Evolutionary conservation across 1,140 invertebrate genomes (phyloP).

Genomic region (Prorops nasuta): DNA sequence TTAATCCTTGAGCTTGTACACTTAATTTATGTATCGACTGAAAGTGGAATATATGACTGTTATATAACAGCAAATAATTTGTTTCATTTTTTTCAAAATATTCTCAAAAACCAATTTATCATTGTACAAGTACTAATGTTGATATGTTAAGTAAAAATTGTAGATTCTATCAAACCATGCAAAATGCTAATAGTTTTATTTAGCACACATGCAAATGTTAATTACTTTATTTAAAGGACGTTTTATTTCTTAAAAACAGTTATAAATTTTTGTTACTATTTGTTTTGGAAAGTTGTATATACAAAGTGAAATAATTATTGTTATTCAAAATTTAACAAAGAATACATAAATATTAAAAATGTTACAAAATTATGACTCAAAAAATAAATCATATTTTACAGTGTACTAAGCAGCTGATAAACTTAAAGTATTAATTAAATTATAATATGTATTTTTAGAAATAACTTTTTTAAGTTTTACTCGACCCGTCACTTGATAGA

Average conservation of each 20-base stretch:
- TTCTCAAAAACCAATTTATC: too few relatives aligned
- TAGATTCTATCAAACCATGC: neutral
- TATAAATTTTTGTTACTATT: neutral
- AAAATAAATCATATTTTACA: neutral
- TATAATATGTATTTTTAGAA: too few relatives aligned
- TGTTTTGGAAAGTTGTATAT: neutral
- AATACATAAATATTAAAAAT: neutral
- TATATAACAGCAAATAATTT: slow-evolving; percentile 19
- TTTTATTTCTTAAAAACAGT: too few relatives aligned
- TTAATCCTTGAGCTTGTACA: neutral
- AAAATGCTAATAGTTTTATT: neutral
- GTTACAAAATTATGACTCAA: neutral
- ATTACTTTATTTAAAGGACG: too few relatives aligned
- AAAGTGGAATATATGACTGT: slow-evolving; percentile 35
- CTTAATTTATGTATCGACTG: slow-evolving; percentile 32
- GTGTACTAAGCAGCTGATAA: too few relatives aligned
- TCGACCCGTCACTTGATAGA: too few relatives aligned
- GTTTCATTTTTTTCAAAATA: slow-evolving; percentile 11
- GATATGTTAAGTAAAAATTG: too few relatives aligned
- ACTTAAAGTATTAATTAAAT: too few relatives aligned
- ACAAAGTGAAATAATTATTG: neutral
- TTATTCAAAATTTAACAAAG: too few relatives aligned
- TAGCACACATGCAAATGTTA: neutral
- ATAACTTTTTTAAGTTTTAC: too few relatives aligned
- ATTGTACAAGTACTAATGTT: too few relatives aligned